Conservation (phyloP, 2,888 invertebrate genomes). For the Colostygia pectinataria region DNA sequence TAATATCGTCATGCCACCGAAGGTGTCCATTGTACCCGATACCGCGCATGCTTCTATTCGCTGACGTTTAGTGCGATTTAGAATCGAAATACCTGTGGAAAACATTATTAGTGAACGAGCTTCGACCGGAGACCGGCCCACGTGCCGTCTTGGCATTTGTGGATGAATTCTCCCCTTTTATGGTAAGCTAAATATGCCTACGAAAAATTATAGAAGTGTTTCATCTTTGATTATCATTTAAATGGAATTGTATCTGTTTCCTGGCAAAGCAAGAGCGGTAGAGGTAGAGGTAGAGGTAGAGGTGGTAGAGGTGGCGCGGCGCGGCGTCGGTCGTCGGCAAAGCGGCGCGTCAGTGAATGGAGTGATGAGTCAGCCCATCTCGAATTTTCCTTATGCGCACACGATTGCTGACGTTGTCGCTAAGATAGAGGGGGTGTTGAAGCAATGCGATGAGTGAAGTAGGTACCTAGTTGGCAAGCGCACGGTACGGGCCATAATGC, state of each 20-base stretch:
- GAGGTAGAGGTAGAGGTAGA: slow-evolving; percentile 26
- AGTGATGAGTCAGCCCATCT: slow-evolving; percentile 75
- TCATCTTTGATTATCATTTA: slow-evolving; percentile 38
- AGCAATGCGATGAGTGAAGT: slow-evolving; percentile 41
- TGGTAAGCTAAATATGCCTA: slow-evolving; percentile 60
- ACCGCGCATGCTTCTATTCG: slow-evolving; percentile 47
- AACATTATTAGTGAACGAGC: slow-evolving; percentile 71
- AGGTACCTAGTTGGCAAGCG: too few species aligned
- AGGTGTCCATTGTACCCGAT: slow-evolving; percentile 18
- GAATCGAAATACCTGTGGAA: slow-evolving; percentile 71
- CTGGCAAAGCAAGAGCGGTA: slow-evolving; percentile 36
- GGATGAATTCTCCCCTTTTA: slow-evolving; percentile 51
- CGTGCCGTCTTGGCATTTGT: slow-evolving; percentile 45
- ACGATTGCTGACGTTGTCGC: slow-evolving; percentile 59
- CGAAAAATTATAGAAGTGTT: slow-evolving; percentile 35
- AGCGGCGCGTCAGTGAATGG: slow-evolving; percentile 50
- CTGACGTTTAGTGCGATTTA: slow-evolving; percentile 68
- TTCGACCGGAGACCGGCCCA: slow-evolving; percentile 48
- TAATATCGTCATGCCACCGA: slow-evolving; percentile 13
- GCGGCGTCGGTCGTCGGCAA: too few species aligned
- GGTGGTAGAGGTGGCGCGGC: slow-evolving; percentile 30
- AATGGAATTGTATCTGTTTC: slow-evolving; percentile 49
- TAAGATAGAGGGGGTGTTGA: slow-evolving; percentile 54
- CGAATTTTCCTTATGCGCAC: slow-evolving; percentile 76
- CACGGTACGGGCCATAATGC: too few species aligned